phyloP scores from a whole-genome alignment of 2,888 invertebrate species.

The Andricus curvator region DNA sequence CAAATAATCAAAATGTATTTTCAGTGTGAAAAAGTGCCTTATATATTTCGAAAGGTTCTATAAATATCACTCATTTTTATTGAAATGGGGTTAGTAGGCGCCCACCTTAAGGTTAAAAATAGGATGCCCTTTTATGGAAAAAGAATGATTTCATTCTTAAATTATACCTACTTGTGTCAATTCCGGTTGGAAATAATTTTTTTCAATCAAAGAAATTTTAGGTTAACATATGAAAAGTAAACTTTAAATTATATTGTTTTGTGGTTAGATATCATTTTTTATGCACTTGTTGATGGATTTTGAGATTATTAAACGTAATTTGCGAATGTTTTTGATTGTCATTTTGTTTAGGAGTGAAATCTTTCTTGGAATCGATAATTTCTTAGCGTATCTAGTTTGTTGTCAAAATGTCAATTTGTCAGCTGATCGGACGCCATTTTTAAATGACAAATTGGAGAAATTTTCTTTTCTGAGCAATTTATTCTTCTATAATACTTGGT shows the following conservation, averaged over 20 bases:
- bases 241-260: background rate
- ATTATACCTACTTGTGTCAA: background rate
- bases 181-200: background rate
- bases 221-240: background rate
- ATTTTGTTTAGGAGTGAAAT: background rate
- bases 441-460: slow-evolving; percentile 41
- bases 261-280: background rate
- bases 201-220: background rate
- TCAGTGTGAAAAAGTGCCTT: background rate
- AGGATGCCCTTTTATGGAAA: slow-evolving; percentile 32
- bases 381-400: background rate
- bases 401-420: slow-evolving; percentile 43
- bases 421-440: slow-evolving; percentile 58
- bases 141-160: slow-evolving; percentile 15
- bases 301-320: background rate
- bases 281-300: background rate
- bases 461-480: background rate
- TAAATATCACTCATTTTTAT: background rate
- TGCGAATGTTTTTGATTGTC: background rate
- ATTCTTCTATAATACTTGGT: background rate
- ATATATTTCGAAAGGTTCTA: background rate
- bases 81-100: slow-evolving; percentile 20
- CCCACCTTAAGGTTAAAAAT: slow-evolving; percentile 16
- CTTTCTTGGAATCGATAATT: background rate
- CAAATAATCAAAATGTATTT: background rate